Conservation (phyloP, 2,113 vertebrate species). For the Collichthys lucidus region DNA sequence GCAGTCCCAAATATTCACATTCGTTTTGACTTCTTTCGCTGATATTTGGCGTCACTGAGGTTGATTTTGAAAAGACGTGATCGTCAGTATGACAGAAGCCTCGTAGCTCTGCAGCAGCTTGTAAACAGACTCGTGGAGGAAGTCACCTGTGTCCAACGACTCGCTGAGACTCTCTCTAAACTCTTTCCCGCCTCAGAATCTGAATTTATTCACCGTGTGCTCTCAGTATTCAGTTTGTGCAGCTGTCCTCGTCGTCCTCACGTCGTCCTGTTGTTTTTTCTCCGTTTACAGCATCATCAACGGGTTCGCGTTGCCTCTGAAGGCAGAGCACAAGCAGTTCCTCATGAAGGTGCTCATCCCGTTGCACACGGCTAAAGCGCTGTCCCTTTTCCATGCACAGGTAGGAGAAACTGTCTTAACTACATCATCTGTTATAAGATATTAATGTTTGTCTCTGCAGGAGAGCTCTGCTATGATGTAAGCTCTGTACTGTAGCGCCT, state of each 20-base stretch:
- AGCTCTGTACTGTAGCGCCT: slow-evolving; percentile 34
- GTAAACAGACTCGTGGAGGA: not conserved
- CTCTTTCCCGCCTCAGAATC: not conserved
- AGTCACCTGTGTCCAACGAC: not conserved
- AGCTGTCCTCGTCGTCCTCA: not conserved
- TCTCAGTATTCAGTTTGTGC: not conserved
- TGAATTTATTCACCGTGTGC: not conserved
- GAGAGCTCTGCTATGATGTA: not conserved
- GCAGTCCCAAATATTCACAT: not conserved
- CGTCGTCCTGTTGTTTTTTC: slow-evolving; percentile 37
- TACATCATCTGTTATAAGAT: not conserved
- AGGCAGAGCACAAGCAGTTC: slow-evolving; percentile 99
- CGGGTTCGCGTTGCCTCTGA: slow-evolving; percentile 98
- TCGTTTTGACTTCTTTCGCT: not conserved
- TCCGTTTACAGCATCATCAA: slow-evolving; percentile 94
- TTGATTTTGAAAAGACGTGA: too few species aligned
- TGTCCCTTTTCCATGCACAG: slow-evolving; percentile 98
- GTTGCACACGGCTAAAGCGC: slow-evolving; percentile 95
- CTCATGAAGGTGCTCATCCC: slow-evolving; percentile 99
- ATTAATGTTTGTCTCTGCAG: not conserved
- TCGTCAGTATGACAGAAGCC: not conserved
- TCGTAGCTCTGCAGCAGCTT: not conserved
- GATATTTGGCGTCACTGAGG: not conserved
- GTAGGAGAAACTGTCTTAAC: slow-evolving; percentile 70
- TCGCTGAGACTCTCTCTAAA: not conserved